Evolutionary conservation across 2,888 invertebrate genomes (phyloP).

Genomic region (Busseola fusca): DNA sequence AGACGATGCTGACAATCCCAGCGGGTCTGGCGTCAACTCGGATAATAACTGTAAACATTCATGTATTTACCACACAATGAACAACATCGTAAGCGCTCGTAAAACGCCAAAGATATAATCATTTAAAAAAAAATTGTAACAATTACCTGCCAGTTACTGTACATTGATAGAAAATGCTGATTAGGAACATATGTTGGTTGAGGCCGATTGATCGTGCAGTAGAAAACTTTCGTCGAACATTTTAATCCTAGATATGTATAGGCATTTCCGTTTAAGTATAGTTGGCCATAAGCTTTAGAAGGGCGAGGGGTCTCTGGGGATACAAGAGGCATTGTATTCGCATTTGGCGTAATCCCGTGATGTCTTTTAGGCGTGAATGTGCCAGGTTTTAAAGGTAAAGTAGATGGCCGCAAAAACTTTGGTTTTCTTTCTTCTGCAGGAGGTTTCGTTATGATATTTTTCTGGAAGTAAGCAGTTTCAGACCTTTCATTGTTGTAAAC

Average conservation of each 20-base stretch:
- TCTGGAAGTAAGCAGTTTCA: conserved; percentile 86
- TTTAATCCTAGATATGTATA: conserved; percentile 97
- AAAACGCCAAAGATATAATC: conserved; percentile 21
- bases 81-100: conserved; percentile 33
- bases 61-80: conserved; percentile 67
- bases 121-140: conserved; percentile 53
- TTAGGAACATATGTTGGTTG: conserved; percentile 98
- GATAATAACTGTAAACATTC: conserved; percentile 89
- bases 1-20: conserved; percentile 91
- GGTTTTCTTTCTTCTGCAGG: conserved; percentile 84
- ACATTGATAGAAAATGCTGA: conserved; percentile 97
- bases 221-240: conserved; percentile 96
- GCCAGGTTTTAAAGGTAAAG: conserved; percentile 95
- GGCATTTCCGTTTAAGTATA: conserved; percentile 96
- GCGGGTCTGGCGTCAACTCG: conserved; percentile 91
- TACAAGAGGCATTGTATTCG: conserved; percentile 94
- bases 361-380: conserved; percentile 94
- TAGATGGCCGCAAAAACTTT: conserved; percentile 94
- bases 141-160: conserved; percentile 97
- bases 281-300: conserved; percentile 96
- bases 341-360: conserved; percentile 94
- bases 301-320: conserved; percentile 97
- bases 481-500: conserved; percentile 82
- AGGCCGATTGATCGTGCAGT: conserved; percentile 97
- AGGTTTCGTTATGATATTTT: conserved; percentile 75